Percentiles rank a stretch among this genome's conserved stretches.
These are phyloP conservation scores for Eulemur rufifrons DNA, from an alignment of 2,113 vertebrate species.

Conservation along the genomic window DNA sequence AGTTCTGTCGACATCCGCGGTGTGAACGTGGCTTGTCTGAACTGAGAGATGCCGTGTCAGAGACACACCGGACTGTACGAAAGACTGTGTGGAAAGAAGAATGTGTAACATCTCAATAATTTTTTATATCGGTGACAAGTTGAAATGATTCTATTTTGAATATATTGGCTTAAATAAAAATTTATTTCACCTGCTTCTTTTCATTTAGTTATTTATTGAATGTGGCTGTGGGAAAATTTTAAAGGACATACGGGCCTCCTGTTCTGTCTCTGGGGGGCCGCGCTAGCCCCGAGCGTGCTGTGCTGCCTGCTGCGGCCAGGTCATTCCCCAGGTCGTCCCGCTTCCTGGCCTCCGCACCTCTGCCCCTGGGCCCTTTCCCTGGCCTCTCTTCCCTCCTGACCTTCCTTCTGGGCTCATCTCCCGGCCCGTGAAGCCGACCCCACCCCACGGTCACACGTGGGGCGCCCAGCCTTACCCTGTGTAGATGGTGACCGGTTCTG, in stretches of 20 bases:
- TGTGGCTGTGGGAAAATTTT: neutral
- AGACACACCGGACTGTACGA: neutral
- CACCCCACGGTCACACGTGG: rapidly evolving
- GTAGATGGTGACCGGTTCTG: too few species aligned
- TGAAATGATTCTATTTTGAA: neutral
- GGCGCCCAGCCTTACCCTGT: neutral
- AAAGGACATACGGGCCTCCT: neutral
- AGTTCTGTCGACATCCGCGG: neutral
- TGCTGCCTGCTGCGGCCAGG: rapidly evolving
- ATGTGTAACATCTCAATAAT: neutral
- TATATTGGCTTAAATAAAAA: neutral
- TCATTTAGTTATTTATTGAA: neutral
- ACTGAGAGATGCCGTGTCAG: neutral
- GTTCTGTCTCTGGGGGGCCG: neutral
- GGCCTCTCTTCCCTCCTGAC: neutral
- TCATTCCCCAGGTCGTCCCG: neutral
- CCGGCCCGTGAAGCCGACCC: neutral
- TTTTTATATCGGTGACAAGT: neutral
- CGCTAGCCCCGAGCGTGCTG: rapidly evolving
- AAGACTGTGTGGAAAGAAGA: neutral
- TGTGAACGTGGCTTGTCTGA: neutral
- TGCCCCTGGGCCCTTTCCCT: neutral
- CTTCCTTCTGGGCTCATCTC: neutral
- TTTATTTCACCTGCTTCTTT: neutral
- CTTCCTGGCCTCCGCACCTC: neutral